Base-by-base conservation (phyloP, 2,797 vertebrate genomes). In the Cyprinella venusta region DNA sequence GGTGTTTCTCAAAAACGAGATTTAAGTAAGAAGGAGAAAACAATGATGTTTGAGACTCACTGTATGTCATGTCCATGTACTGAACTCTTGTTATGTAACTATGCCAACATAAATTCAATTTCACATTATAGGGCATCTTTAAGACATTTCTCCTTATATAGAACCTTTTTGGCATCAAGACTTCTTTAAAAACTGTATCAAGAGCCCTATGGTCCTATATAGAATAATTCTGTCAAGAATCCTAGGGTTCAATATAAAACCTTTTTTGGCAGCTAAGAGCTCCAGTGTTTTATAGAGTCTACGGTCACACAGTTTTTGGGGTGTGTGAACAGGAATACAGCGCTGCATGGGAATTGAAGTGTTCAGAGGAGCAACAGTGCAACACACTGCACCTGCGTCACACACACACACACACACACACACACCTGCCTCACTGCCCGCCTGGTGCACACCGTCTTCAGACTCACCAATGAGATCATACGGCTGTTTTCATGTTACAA, bases 311-410 rank as follows among this genome's bases (percentile, higher is more conserved):
- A 1, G 5, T 54, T 56, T 26, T 26, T 26, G 33, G 64, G 12
- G 48, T 45, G 50, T 77, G 80, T 24, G 80, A 48, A 42, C 24
- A 76, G 81, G 36, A 79, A 81, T 2, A 10, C 26, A 30, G 61
- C 26, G 6, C 61, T 63, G 26, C 61, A 16, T 63, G 61, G 61
- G 61, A 81, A 81, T 71, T 59, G 81, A 82, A 79, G 72, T 74
- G 26, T 19, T 85, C 26, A 72, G 83, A 84, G 75, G 59, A 50
- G 67, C 79, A 83, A 78, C 74, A 81, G 84, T 59, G 72, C 26
- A 81, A 74, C 54, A 67, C 71, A 36, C 52, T 77, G 67, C 85
- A 86, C 85, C 85, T 86, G 84, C 50, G 78, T 24, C 81, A 80
- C 36, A 69, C 54, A 21, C 76, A 81, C 59, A 61, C 74, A 76